Conservation (phyloP, 2,888 invertebrate genomes). For the Iphiclides podalirius region DNA sequence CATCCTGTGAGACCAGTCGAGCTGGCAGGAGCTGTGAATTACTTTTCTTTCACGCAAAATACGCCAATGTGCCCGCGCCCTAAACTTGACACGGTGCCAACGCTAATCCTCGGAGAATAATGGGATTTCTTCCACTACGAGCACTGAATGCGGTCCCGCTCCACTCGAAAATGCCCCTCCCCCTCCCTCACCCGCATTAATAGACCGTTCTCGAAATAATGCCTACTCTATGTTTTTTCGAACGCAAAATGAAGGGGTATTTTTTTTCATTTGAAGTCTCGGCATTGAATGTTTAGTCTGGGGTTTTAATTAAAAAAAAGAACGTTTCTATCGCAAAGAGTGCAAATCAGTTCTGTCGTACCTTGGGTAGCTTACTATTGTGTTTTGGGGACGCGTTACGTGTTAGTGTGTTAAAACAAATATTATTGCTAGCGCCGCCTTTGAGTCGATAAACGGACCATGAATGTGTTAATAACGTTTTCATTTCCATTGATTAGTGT, state of each 20-base stretch:
- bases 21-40: too few species aligned
- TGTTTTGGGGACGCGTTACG: too few species aligned
- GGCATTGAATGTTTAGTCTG: background rate
- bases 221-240: slow-evolving; percentile 1
- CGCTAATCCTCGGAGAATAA: slow-evolving; percentile 22
- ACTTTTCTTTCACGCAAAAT: too few species aligned
- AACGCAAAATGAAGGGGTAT: background rate
- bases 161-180: slow-evolving; percentile 5
- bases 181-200: background rate
- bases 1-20: too few species aligned
- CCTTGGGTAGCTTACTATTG: too few species aligned
- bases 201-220: background rate
- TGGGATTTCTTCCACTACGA: slow-evolving; percentile 20
- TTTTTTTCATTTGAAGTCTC: background rate
- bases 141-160: slow-evolving; percentile 2
- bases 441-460: too few species aligned
- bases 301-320: background rate
- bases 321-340: too few species aligned
- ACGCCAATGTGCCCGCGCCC: slow-evolving; percentile 7
- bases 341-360: too few species aligned
- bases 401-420: too few species aligned
- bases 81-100: slow-evolving; percentile 16
- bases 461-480: too few species aligned
- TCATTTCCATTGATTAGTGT: too few species aligned
- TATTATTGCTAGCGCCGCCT: too few species aligned